A percentile compares a stretch with the other conserved stretches of the same genome.
Evolutionary conservation across 2,797 vertebrate species (phyloP).

Genomic region (Clamator glandarius): DNA sequence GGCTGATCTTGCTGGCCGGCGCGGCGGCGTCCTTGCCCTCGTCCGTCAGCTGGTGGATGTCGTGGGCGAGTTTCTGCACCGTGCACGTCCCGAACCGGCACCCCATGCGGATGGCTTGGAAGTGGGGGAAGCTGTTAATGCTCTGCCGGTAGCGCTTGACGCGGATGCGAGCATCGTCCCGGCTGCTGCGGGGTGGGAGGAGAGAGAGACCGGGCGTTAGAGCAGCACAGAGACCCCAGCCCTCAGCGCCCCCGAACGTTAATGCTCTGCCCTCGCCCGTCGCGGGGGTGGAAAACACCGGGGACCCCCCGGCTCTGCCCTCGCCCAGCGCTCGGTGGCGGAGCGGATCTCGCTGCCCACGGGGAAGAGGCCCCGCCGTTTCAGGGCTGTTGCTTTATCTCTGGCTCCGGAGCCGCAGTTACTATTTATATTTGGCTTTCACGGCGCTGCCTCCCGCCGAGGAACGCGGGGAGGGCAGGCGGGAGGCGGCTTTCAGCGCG

Average conservation of each 20-base stretch:
- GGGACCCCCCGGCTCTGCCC: too few species aligned
- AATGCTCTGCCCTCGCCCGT: too few species aligned
- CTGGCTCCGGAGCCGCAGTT: neutral
- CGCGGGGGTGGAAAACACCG: neutral
- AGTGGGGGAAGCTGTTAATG: constrained; percentile 73
- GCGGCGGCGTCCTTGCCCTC: constrained; percentile 83
- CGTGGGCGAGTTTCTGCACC: constrained; percentile 89
- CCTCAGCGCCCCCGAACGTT: too few species aligned
- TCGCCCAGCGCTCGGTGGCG: neutral
- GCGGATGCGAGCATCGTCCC: constrained; percentile 77
- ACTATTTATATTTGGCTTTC: constrained; percentile 36
- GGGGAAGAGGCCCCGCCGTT: neutral
- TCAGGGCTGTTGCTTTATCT: neutral
- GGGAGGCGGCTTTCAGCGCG: neutral
- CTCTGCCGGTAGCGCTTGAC: constrained; percentile 86
- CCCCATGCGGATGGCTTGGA: constrained; percentile 74
- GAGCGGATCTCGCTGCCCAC: neutral
- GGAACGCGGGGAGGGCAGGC: neutral
- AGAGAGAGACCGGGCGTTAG: constrained; percentile 25
- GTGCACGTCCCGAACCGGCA: constrained; percentile 89
- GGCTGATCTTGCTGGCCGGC: constrained; percentile 87
- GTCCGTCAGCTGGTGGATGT: constrained; percentile 87
- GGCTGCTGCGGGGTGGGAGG: constrained; percentile 40
- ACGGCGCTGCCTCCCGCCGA: constrained; percentile 7
- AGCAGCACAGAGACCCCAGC: neutral